phyloP scores from a whole-genome alignment of 92 coral and sea anemone species.

The Porites rus region DNA sequence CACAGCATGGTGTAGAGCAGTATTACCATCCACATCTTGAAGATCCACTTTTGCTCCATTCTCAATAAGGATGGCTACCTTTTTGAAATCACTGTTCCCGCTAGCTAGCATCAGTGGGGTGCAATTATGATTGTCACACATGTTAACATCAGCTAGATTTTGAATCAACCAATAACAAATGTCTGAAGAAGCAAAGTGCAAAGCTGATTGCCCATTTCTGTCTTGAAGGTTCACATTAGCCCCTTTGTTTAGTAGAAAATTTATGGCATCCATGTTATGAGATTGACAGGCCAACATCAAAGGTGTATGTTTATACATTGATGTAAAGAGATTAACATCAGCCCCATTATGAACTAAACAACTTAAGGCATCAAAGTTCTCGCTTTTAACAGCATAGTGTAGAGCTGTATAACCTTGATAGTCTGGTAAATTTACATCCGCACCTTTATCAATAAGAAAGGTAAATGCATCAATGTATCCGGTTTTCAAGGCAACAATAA shows the following conservation, averaged over 20 bases:
- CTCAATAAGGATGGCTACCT: slow-evolving; percentile 63
- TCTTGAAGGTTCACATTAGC: background rate
- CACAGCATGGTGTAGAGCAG: slow-evolving; percentile 69
- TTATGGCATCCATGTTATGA: background rate
- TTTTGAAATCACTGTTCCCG: slow-evolving; percentile 64
- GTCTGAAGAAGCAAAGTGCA: background rate
- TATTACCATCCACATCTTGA: slow-evolving; percentile 74
- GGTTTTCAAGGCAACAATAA: too few species aligned
- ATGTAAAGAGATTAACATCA: background rate
- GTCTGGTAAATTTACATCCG: background rate
- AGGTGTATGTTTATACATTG: background rate
- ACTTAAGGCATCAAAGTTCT: background rate
- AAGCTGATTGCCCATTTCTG: background rate
- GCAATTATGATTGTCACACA: slow-evolving; percentile 67
- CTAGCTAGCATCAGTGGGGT: slow-evolving; percentile 82
- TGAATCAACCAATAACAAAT: background rate
- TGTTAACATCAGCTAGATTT: slow-evolving; percentile 62
- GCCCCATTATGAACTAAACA: background rate
- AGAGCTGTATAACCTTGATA: background rate
- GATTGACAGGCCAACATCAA: background rate
- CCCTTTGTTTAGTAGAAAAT: background rate
- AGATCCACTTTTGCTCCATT: slow-evolving; percentile 67
- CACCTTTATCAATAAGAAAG: background rate
- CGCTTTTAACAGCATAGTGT: background rate
- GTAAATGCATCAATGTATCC: background rate